Percentiles rank a stretch among this genome's conserved stretches.
Conservation (phyloP, 1,140 invertebrate species). For the Delia radicum region DNA sequence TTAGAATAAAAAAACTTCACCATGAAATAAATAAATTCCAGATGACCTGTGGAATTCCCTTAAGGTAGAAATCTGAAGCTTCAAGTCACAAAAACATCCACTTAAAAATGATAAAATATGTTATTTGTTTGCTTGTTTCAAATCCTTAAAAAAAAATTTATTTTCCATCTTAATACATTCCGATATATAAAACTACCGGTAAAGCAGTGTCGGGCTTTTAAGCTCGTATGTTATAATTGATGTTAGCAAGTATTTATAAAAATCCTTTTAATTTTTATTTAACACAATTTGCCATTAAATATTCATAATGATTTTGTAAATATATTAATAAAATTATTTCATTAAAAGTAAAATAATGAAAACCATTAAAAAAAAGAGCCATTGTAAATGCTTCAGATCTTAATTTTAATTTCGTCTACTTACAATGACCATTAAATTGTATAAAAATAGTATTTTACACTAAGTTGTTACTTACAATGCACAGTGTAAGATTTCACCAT, state of each 20-base stretch:
- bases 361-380: neutral
- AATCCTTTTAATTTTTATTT: neutral
- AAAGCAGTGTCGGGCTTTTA: no score
- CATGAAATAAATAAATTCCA: no score
- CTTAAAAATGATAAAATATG: no score
- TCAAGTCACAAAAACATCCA: no score
- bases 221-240: neutral
- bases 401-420: constrained; percentile 19
- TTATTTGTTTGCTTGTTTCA: no score
- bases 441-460: constrained; percentile 12
- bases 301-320: neutral
- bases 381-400: constrained; percentile 1
- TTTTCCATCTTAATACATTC: no score
- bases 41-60: no score
- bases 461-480: constrained; percentile 14
- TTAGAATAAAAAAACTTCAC: no score
- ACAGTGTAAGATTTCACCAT: no score
- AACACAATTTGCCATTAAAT: neutral
- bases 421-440: constrained; percentile 12
- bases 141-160: no score
- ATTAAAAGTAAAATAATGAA: neutral
- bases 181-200: no score
- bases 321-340: neutral
- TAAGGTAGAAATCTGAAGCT: no score
- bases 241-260: neutral